Conservation (phyloP, 2,113 vertebrate genomes). For the Mohoua ochrocephala region DNA sequence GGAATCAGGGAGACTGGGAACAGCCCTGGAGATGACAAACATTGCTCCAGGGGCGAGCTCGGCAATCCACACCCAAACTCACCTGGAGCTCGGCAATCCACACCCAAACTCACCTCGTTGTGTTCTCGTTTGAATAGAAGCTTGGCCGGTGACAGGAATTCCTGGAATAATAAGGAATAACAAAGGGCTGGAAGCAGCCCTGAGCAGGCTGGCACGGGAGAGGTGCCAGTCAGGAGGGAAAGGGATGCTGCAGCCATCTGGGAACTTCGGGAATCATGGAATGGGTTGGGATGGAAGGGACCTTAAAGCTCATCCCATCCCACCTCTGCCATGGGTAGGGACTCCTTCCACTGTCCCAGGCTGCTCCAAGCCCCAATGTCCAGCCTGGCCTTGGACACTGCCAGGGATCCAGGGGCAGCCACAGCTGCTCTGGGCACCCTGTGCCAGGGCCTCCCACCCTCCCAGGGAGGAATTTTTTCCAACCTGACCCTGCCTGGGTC, state of each 20-base stretch:
- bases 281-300: background rate
- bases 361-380: background rate
- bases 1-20: background rate
- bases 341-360: background rate
- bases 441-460: background rate
- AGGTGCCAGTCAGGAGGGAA: background rate
- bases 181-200: background rate
- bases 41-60: background rate
- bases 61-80: background rate
- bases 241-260: background rate
- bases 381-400: background rate
- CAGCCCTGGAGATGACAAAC: background rate
- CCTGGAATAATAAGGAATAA: background rate
- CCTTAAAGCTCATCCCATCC: rapidly evolving
- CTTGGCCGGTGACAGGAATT: background rate
- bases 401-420: background rate
- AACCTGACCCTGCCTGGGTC: too few species aligned
- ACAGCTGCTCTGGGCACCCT: background rate
- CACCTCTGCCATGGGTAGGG: background rate
- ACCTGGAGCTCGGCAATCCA: too few species aligned
- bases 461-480: background rate
- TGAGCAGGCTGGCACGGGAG: background rate
- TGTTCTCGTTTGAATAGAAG: background rate
- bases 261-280: background rate
- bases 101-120: background rate